These are phyloP conservation scores for Entomobrya multifasciata DNA, from an alignment of 2,888 invertebrate genomes.

Conservation along the genomic window DNA sequence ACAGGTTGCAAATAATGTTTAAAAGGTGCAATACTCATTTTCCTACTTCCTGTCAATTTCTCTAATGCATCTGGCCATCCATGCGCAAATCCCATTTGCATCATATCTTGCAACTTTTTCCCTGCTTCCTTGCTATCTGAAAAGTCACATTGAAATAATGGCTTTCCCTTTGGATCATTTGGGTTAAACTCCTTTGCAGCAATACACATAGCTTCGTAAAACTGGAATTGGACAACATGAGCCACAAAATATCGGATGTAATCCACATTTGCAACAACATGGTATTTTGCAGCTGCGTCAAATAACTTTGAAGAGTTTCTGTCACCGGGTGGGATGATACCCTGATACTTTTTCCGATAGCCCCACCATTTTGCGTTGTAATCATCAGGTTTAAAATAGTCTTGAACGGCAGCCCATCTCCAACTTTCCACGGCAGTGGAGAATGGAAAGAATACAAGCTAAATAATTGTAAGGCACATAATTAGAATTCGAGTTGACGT, in stretches of 20 bases:
- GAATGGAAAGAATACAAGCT: constrained; percentile 81
- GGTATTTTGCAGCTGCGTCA: constrained; percentile 81
- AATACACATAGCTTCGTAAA: constrained; percentile 82
- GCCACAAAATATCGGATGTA: constrained; percentile 69
- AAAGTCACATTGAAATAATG: constrained; percentile 83
- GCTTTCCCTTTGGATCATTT: constrained; percentile 40
- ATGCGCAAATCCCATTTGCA: constrained; percentile 82
- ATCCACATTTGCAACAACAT: constrained; percentile 80
- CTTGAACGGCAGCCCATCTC: constrained; percentile 81
- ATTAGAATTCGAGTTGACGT: too few species aligned
- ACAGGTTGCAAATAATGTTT: constrained; percentile 81
- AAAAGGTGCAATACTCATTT: constrained; percentile 81
- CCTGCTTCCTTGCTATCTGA: constrained; percentile 82
- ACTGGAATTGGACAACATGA: constrained; percentile 82
- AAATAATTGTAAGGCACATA: too few species aligned
- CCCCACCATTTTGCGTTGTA: constrained; percentile 81
- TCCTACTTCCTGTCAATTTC: constrained; percentile 81
- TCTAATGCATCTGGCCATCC: constrained; percentile 82
- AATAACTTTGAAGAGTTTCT: constrained; percentile 79
- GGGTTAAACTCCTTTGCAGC: constrained; percentile 81
- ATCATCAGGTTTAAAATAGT: constrained; percentile 76
- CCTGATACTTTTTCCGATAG: constrained; percentile 78
- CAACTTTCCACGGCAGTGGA: constrained; percentile 81
- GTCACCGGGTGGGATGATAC: constrained; percentile 77
- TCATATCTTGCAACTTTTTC: constrained; percentile 81